phyloP scores from a whole-genome alignment of 2,888 invertebrate genomes.

The Homarus gammarus region DNA sequence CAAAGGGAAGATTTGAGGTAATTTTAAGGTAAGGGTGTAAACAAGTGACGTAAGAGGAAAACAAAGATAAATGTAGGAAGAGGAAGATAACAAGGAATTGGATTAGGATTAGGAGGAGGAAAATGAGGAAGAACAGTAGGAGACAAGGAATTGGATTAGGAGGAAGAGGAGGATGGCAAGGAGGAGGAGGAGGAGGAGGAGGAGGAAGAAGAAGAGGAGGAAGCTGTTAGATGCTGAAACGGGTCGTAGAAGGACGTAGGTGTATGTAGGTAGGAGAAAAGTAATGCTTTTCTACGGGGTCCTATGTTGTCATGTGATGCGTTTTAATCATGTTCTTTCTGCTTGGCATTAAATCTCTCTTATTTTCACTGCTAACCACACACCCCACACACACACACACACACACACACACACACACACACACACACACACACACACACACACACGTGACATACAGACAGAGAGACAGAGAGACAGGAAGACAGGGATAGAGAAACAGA shows the following conservation, averaged over 20 bases:
- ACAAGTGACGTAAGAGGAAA: not conserved
- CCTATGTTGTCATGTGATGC: no score
- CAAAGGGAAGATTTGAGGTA: no score
- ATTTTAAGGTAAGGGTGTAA: no score
- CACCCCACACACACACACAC: not conserved
- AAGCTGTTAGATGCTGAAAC: no score
- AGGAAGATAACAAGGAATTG: not conserved
- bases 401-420: not conserved
- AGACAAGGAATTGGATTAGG: not conserved
- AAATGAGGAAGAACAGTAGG: not conserved
- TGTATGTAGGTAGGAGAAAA: no score
- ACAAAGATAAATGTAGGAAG: not conserved
- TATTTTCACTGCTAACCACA: not conserved
- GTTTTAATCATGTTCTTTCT: no score
- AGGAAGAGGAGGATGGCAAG: not conserved
- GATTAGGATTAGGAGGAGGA: not conserved
- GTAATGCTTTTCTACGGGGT: no score
- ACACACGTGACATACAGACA: not conserved
- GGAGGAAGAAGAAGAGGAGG: constrained; percentile 4
- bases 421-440: not conserved
- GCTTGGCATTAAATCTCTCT: no score
- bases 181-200: not conserved
- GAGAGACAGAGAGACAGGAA: not conserved
- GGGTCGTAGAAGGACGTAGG: no score
- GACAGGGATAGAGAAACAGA: constrained; percentile 45